Evolutionary conservation across 2,888 invertebrate species (phyloP).

Genomic region (Microctonus hyperodae): DNA sequence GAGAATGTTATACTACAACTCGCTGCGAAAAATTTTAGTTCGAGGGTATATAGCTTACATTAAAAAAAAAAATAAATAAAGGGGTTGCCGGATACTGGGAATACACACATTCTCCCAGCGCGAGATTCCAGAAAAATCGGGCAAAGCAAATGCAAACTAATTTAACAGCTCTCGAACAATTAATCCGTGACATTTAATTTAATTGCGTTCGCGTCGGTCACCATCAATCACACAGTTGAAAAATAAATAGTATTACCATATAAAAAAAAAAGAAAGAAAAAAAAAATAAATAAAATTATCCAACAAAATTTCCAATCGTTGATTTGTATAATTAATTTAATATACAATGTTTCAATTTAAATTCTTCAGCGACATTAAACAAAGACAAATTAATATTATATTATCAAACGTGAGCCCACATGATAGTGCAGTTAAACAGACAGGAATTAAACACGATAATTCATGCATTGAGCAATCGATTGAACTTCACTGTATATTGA

Average conservation of each 20-base stretch:
- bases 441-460: slow-evolving; percentile 11
- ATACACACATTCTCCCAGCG: slow-evolving; percentile 26
- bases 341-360: too few relatives aligned
- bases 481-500: slow-evolving; percentile 22
- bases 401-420: too few relatives aligned
- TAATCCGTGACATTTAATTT: slow-evolving; percentile 61
- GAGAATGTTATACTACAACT: slow-evolving; percentile 3
- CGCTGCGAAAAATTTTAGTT: slow-evolving; percentile 26
- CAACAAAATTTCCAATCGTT: neutral
- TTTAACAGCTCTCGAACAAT: slow-evolving; percentile 60
- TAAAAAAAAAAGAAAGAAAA: neutral
- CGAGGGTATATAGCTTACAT: slow-evolving; percentile 10
- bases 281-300: neutral
- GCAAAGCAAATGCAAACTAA: slow-evolving; percentile 57
- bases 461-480: slow-evolving; percentile 20
- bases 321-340: too few relatives aligned
- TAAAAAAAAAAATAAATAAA: neutral
- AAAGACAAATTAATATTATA: too few relatives aligned
- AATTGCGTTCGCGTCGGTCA: slow-evolving; percentile 43
- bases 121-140: slow-evolving; percentile 52
- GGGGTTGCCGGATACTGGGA: neutral
- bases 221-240: neutral
- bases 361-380: too few relatives aligned
- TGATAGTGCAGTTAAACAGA: too few relatives aligned
- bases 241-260: neutral